Evolutionary conservation across 2,888 invertebrate genomes (phyloP).

Genomic region (Biston stratarius): DNA sequence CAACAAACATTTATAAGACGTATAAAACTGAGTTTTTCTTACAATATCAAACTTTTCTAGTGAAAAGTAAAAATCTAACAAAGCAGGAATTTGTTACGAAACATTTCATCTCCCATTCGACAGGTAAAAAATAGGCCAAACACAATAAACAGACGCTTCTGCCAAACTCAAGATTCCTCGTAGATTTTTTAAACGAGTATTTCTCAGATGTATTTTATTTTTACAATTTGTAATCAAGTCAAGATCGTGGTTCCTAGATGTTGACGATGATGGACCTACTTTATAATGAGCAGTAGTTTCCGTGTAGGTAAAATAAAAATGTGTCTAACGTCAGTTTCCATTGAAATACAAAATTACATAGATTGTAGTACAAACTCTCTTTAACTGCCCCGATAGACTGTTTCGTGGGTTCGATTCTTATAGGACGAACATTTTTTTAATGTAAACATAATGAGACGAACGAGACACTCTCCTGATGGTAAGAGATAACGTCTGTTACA

Average conservation of each 20-base stretch:
- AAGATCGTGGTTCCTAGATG: slow-evolving; percentile 4
- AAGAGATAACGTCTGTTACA: no score
- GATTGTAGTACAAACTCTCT: no score
- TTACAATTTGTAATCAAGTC: slow-evolving; percentile 12
- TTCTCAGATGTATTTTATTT: slow-evolving; percentile 12
- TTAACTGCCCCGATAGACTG: no score
- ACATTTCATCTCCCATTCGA: slow-evolving; percentile 12
- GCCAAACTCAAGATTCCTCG: slow-evolving; percentile 13
- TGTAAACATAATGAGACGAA: no score
- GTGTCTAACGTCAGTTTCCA: no score
- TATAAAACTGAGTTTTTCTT: neutral
- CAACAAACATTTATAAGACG: neutral
- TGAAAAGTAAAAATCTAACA: neutral
- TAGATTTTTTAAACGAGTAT: neutral
- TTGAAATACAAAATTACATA: no score
- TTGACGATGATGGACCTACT: slow-evolving; percentile 4
- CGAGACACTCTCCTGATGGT: no score
- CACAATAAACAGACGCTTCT: slow-evolving; percentile 21
- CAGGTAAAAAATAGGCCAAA: slow-evolving; percentile 6
- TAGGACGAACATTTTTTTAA: no score
- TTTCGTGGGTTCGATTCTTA: no score
- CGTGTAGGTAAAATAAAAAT: no score
- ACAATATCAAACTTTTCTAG: neutral
- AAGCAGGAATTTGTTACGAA: slow-evolving; percentile 1
- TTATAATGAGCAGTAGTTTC: neutral